These are phyloP conservation scores for Ectobius pallidus DNA, from an alignment of 2,888 invertebrate genomes.

Conservation along the genomic window DNA sequence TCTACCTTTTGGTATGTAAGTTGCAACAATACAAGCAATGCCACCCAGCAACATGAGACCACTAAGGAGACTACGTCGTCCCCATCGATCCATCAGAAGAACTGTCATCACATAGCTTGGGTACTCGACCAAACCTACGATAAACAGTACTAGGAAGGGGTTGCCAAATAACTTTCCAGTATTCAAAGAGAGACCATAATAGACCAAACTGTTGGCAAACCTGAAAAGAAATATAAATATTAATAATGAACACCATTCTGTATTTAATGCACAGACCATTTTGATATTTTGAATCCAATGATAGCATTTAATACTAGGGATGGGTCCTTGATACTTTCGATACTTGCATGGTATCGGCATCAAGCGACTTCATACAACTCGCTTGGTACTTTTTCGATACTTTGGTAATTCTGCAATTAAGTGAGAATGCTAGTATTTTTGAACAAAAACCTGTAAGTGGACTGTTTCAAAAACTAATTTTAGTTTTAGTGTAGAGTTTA, in stretches of 20 bases:
- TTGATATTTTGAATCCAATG: no score
- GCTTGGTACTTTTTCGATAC: no score
- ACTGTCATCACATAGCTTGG: slow-evolving; percentile 78
- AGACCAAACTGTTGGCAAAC: slow-evolving; percentile 86
- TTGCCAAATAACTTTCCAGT: slow-evolving; percentile 82
- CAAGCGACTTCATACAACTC: no score
- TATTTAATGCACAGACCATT: no score
- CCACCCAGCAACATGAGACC: slow-evolving; percentile 81
- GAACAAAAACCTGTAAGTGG: no score
- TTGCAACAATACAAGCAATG: slow-evolving; percentile 74
- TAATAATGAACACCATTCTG: not conserved
- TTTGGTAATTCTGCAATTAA: no score
- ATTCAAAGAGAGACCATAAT: slow-evolving; percentile 83
- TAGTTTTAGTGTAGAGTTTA: no score
- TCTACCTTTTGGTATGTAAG: slow-evolving; percentile 67
- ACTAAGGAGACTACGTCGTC: slow-evolving; percentile 75
- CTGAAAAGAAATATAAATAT: slow-evolving; percentile 44
- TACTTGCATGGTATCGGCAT: no score
- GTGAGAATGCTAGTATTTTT: no score
- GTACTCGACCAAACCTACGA: slow-evolving; percentile 76
- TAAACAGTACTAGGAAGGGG: slow-evolving; percentile 78
- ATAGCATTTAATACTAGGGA: no score
- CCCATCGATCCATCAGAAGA: slow-evolving; percentile 74
- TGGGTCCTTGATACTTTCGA: no score
- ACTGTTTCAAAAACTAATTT: no score